Base-by-base conservation (phyloP, 2,888 invertebrate species). In the Portevinia maculata region DNA sequence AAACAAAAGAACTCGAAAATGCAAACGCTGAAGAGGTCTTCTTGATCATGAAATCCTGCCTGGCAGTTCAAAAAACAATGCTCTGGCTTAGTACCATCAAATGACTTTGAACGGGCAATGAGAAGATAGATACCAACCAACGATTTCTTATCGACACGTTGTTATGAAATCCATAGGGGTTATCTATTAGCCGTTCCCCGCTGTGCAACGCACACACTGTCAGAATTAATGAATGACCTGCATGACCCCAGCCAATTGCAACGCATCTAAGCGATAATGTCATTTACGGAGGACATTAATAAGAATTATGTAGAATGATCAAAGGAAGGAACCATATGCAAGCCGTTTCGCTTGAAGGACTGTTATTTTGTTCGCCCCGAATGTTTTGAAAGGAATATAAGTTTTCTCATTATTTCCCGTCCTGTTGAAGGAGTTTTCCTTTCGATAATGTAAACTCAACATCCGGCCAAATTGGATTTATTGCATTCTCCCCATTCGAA, bases 401-500 rank as follows among this genome's bases (percentile, higher is more conserved):
- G 11, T 11, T 39, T 55, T 13, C 3, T 15, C n/a, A 39, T 19
- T 21, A 7, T 15, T 11, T 15, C n/a, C 2, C 34, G 15, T 17
- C 30, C 44, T 41, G 15, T 39, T 69, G 34, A 69, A 64, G 74
- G 75, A 70, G 64, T 69, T 75, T 46, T 74, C 57, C 55, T 53
- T 73, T 28, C 48, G 52, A 59, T 73, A 83, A 83, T 73, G 71
- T 65, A 70, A 48, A 71, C 65, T 73, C 41, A 41, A 73, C 67
- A 83, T 76, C 76, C 83, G 83, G 83, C 71, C 76, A 83, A 83
- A 83, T 76, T 76, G 67, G 55, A 83, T 83, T 83, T 83, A 83
- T 81, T 55, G 34, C 60, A 11, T 28, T 17, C n/a, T 24, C 53
- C 24, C 50, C 65, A 60, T 30, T 32, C n/a, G n/a, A 46, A 32